phyloP scores from a whole-genome alignment of 64 coral and sea anemone genomes.

The Montipora foliosa region DNA sequence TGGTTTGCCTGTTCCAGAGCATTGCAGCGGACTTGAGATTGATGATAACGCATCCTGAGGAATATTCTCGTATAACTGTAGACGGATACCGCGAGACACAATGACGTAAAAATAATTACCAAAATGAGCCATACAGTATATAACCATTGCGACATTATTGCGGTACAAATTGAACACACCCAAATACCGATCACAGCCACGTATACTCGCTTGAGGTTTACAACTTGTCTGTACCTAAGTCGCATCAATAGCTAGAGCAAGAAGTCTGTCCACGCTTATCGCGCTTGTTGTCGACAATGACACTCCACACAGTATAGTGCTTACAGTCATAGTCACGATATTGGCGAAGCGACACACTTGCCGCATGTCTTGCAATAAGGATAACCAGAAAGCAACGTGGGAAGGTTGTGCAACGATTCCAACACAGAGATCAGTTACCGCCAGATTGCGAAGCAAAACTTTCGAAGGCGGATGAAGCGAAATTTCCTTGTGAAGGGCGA shows the following conservation, averaged over 20 bases:
- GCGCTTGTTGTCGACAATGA: background rate
- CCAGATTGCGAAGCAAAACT: no score
- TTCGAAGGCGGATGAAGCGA: constrained; percentile 8
- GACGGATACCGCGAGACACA: background rate
- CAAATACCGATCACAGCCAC: background rate
- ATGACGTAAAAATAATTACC: background rate
- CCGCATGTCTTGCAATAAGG: background rate
- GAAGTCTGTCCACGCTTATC: no score
- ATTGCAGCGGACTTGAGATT: background rate
- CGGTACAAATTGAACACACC: background rate
- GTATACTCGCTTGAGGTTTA: background rate
- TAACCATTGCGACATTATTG: background rate
- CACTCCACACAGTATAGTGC: background rate
- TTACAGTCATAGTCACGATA: background rate
- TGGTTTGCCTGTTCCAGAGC: background rate
- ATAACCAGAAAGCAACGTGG: background rate
- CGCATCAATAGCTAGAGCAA: no score
- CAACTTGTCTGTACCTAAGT: background rate
- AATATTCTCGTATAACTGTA: background rate
- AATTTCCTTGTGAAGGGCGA: background rate
- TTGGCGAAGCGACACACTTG: no score
- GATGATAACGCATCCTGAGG: background rate
- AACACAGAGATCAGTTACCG: no score
- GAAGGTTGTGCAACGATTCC: no score
- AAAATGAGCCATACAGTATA: background rate